These are phyloP conservation scores for Anthophora plumipes DNA, from an alignment of 2,888 invertebrate genomes.

Conservation along the genomic window DNA sequence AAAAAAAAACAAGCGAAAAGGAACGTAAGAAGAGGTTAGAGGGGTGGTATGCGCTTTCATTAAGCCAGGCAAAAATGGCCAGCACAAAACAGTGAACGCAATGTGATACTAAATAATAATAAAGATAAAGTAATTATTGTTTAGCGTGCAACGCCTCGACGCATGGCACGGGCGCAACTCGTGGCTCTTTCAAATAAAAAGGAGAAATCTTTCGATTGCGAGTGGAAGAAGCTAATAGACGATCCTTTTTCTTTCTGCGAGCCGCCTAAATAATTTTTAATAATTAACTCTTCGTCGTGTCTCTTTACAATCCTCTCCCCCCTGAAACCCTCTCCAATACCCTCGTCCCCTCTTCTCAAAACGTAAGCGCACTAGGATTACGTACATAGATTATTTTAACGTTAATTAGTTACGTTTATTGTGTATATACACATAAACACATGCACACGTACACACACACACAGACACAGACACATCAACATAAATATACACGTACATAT, in stretches of 20 bases:
- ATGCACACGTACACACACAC: constrained; percentile 45
- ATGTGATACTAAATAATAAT: constrained; percentile 85
- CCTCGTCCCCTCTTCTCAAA: constrained; percentile 60
- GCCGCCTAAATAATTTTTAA: constrained; percentile 68
- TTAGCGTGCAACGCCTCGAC: constrained; percentile 79
- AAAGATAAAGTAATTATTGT: constrained; percentile 83
- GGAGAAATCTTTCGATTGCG: constrained; percentile 24
- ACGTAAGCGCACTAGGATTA: constrained; percentile 72
- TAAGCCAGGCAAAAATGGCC: constrained; percentile 81
- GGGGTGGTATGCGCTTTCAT: constrained; percentile 73
- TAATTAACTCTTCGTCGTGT: constrained; percentile 58
- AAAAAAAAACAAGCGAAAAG: constrained; percentile 3
- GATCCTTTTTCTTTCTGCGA: constrained; percentile 59
- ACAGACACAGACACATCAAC: constrained; percentile 34
- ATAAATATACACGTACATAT: constrained; percentile 38
- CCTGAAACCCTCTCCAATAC: constrained; percentile 32
- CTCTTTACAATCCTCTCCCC: constrained; percentile 29
- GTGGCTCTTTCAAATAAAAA: constrained; percentile 50
- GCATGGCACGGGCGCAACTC: constrained; percentile 67
- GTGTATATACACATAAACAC: constrained; percentile 52
- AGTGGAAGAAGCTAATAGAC: constrained; percentile 15
- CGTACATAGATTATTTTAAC: constrained; percentile 69
- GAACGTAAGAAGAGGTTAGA: constrained; percentile 65
- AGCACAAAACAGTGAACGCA: constrained; percentile 84
- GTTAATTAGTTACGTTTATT: constrained; percentile 70